Evolutionary conservation across 2,888 invertebrate species (phyloP), one percentile per base, ranked within the genome.

Genomic region (Philereme vetulata): DNA sequence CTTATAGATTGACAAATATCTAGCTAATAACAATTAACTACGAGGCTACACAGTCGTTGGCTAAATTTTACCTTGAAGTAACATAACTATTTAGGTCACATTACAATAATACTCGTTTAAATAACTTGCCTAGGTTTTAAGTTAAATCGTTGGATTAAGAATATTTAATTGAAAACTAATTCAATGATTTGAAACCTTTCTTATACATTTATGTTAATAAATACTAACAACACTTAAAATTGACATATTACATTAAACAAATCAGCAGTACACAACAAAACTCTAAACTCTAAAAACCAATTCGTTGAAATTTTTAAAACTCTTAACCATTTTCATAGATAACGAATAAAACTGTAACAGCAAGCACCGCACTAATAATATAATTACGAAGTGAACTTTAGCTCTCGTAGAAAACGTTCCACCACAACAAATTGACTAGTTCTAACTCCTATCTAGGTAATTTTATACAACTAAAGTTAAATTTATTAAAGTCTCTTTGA

Each of bases 341-440:
- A 85, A 86, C 82, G 72, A 85, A 86, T 81, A 80, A 83, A 86
- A 76, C 73, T 81, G 84, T 84, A 86, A 86, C 85, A 89, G 83
- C 81, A 87, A 92, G 90, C 90, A 91, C 90, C 90, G 85, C 81
- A 86, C 85, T 85, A 89, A 84, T 84, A 82, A 81, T 83, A 78
- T 78, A 85, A 77, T 82, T 80, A 80, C 76, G 82, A 85, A 86
- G 84, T 84, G 79, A 86, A 84, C 80, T 77, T 80, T 81, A 87
- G 84, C 81, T 85, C 84, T 85, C 81, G 84, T 90, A 90, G 90
- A 89, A 90, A 90, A 88, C 78, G 77, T 86, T 77, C 77, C 88
- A 87, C 87, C 89, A 88, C 85, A 89, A 86, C 85, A 87, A 90
- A 91, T 91, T 91, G 89, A 91, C 92, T 91, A 91, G 88, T 81